Evolutionary conservation across 2,888 invertebrate genomes (phyloP).

Genomic region (Netelia virgata): DNA sequence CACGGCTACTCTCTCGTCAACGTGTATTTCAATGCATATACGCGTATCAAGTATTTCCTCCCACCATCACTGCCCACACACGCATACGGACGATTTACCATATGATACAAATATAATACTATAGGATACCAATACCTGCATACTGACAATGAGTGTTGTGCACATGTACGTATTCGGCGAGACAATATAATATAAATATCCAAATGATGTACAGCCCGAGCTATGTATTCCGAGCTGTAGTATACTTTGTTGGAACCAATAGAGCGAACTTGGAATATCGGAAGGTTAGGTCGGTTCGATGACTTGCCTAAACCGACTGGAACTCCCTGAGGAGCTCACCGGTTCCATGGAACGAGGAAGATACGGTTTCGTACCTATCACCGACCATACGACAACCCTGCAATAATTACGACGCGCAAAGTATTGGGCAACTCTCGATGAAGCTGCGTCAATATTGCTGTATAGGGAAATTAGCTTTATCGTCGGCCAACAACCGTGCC

Average conservation of each 20-base stretch:
- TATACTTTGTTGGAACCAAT: constrained; percentile 55
- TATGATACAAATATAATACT: constrained; percentile 10
- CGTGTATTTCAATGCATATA: constrained; percentile 47
- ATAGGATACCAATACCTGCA: constrained; percentile 3
- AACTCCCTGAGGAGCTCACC: constrained; percentile 6
- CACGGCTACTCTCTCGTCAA: constrained; percentile 54
- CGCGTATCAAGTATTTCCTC: constrained; percentile 50
- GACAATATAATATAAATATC: constrained; percentile 34
- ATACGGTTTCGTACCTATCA: constrained; percentile 21
- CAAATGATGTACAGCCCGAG: constrained; percentile 24
- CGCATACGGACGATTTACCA: constrained; percentile 21
- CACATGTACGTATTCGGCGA: constrained; percentile 1
- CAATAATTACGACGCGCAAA: constrained; percentile 14
- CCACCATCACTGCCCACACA: not conserved
- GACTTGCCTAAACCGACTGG: constrained; percentile 31
- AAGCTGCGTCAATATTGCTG: not conserved
- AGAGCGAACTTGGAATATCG: constrained; percentile 22
- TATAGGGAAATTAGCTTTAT: constrained; percentile 2
- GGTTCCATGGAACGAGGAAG: constrained; percentile 23
- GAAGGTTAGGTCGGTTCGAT: constrained; percentile 50
- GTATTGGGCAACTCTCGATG: not conserved
- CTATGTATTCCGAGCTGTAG: constrained; percentile 42
- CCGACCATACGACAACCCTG: not conserved
- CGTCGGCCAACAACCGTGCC: constrained; percentile 17
- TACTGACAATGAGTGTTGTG: constrained; percentile 16